These are phyloP conservation scores for Tamias sibiricus DNA, from an alignment of 2,113 vertebrate genomes.

Conservation along the genomic window DNA sequence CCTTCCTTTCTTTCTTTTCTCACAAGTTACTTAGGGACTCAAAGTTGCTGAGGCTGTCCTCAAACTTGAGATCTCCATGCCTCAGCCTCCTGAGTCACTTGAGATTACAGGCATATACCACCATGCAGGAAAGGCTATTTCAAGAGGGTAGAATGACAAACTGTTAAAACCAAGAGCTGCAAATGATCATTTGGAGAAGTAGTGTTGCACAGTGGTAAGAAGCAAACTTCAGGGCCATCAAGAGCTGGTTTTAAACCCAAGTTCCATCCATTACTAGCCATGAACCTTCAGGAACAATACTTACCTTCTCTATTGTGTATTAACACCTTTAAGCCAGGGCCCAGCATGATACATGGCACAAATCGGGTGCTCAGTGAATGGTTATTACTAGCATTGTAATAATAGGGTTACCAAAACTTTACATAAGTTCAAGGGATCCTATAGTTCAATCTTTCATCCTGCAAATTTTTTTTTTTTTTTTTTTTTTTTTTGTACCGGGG, in stretches of 20 bases:
- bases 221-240: not conserved
- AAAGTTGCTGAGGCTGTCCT: too few relatives aligned
- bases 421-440: not conserved
- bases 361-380: not conserved
- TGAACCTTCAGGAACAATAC: not conserved
- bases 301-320: not conserved
- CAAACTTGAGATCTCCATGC: too few relatives aligned
- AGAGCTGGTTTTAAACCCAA: not conserved
- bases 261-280: not conserved
- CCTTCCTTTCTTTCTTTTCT: too few relatives aligned
- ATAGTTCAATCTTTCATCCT: not conserved
- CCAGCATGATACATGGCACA: not conserved
- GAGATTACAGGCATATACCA: too few relatives aligned
- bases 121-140: not conserved
- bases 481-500: too few relatives aligned
- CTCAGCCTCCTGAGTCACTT: too few relatives aligned
- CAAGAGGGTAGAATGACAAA: not conserved
- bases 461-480: not conserved
- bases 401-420: not conserved
- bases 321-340: not conserved
- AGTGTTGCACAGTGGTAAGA: not conserved
- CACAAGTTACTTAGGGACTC: too few relatives aligned
- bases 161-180: not conserved
- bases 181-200: not conserved
- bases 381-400: not conserved